phyloP scores from a whole-genome alignment of 2,888 invertebrate genomes.

The Isotomurus palustris region DNA sequence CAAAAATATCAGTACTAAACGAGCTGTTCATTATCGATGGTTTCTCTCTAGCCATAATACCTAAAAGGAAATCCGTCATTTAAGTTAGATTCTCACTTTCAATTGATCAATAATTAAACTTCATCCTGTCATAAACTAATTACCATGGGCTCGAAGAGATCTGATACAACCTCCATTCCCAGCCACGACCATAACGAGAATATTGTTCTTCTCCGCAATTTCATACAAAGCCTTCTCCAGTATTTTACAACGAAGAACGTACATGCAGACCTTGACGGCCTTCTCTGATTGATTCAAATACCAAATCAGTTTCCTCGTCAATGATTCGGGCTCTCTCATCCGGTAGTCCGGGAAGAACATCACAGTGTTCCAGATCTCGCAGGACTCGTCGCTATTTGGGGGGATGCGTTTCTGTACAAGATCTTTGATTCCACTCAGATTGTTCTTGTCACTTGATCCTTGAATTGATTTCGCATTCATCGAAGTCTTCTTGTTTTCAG shows the following conservation, averaged over 20 bases:
- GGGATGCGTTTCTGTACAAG: not conserved
- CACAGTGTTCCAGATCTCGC: slow-evolving; percentile 27
- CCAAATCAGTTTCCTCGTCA: slow-evolving; percentile 24
- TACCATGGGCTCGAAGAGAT: not conserved
- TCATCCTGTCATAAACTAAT: not conserved
- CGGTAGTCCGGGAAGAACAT: slow-evolving; percentile 29
- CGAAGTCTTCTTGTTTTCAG: not conserved
- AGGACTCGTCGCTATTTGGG: too few relatives aligned
- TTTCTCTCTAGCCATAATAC: slow-evolving; percentile 8
- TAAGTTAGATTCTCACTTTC: not conserved
- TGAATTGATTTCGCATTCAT: too few relatives aligned
- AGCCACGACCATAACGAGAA: slow-evolving; percentile 7
- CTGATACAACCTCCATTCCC: not conserved
- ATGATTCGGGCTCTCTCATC: slow-evolving; percentile 10
- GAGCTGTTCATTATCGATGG: slow-evolving; percentile 3
- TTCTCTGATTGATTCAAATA: slow-evolving; percentile 20
- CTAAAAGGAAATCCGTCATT: not conserved
- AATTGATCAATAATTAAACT: not conserved
- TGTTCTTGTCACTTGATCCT: not conserved
- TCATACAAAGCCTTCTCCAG: slow-evolving; percentile 5
- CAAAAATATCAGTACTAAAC: not conserved
- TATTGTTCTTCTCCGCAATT: slow-evolving; percentile 3
- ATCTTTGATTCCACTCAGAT: not conserved
- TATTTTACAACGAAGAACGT: slow-evolving; percentile 9
- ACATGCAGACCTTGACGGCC: slow-evolving; percentile 18